Evolutionary conservation across 2,113 vertebrate genomes (phyloP).

Genomic region (Colinus virginianus): DNA sequence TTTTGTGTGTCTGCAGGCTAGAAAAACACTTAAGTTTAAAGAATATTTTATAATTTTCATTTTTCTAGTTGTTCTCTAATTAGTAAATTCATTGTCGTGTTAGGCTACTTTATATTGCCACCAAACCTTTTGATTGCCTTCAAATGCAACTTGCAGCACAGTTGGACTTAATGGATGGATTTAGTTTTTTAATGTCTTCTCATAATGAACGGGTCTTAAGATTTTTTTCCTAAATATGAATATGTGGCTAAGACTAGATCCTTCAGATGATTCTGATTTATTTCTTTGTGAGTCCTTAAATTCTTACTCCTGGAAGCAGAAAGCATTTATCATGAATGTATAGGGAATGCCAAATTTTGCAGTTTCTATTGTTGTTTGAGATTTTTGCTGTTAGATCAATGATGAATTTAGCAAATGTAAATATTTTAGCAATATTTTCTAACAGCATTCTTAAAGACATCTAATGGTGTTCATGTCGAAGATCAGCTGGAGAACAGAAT

Average conservation of each 20-base stretch:
- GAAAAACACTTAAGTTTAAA: background rate
- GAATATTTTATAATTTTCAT: rapidly evolving
- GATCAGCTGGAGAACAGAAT: background rate
- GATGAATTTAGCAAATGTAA: background rate
- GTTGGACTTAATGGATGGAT: background rate
- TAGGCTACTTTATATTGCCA: background rate
- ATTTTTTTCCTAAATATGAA: background rate
- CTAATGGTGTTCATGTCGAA: background rate
- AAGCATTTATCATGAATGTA: background rate
- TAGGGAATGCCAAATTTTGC: background rate
- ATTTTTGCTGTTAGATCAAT: background rate
- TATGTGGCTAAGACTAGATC: background rate
- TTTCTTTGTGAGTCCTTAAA: background rate
- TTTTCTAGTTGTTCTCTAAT: background rate
- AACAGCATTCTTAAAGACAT: background rate
- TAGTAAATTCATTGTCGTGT: background rate
- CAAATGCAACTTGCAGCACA: background rate
- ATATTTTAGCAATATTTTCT: background rate
- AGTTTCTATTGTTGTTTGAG: background rate
- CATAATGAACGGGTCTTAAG: background rate
- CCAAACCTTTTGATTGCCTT: background rate
- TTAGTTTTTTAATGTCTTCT: background rate
- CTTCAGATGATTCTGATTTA: background rate
- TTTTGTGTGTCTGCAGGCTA: background rate
- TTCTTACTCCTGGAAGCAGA: background rate